These are phyloP conservation scores for Trichechus manatus DNA, from an alignment of 2,113 vertebrate species.

Conservation along the genomic window DNA sequence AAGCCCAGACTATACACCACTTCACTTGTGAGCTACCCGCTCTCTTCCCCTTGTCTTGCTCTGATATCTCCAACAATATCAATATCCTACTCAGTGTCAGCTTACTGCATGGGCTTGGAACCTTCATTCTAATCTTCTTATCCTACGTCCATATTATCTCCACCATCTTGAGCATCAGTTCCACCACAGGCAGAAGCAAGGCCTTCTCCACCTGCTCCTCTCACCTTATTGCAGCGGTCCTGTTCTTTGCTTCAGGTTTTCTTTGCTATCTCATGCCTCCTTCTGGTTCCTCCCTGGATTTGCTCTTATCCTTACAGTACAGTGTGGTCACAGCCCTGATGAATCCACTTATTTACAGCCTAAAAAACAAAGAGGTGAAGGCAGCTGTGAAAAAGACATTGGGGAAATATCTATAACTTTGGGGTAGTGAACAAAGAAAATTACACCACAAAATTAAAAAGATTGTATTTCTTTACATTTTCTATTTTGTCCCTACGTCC, in stretches of 20 bases:
- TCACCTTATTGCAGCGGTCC: neutral
- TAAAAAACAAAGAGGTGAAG: neutral
- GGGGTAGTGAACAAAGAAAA: neutral
- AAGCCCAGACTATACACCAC: conserved; percentile 84
- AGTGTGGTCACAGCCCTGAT: neutral
- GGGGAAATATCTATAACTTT: neutral
- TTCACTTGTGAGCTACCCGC: conserved; percentile 89
- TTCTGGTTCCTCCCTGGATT: neutral
- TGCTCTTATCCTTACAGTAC: neutral
- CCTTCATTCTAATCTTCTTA: neutral
- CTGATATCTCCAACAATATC: neutral
- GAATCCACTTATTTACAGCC: neutral
- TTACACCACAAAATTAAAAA: neutral
- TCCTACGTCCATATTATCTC: neutral
- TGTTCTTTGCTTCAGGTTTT: neutral
- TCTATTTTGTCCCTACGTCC: neutral
- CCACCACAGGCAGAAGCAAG: conserved; percentile 19
- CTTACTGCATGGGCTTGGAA: neutral
- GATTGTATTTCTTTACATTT: neutral
- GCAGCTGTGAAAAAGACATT: neutral
- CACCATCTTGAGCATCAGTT: neutral
- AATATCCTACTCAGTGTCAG: neutral
- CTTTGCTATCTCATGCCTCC: neutral
- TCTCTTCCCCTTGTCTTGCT: neutral
- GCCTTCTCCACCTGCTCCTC: conserved; percentile 9